Evolutionary conservation across 2,113 vertebrate genomes (phyloP), one percentile per base, ranked within the genome.

Genomic region (Embiotoca jacksoni): DNA sequence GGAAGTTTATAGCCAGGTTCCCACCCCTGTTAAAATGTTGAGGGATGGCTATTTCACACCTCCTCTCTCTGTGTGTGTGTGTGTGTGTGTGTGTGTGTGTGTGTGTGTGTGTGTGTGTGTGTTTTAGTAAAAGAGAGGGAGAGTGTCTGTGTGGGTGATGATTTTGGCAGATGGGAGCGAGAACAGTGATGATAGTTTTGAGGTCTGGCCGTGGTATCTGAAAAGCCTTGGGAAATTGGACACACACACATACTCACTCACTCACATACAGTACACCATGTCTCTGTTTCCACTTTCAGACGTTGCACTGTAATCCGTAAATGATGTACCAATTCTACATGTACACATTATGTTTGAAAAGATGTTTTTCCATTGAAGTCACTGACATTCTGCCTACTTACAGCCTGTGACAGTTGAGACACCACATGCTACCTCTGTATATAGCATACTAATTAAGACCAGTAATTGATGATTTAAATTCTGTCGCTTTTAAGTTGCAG

Each of bases 101-200:
- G 58, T 64, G 52, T 46, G 62, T 75, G 85, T 52, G 37, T 41
- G 54, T 23, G 66, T 33, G 54, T 46, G 73, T 8, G 68, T 2
- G 23, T 6, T 52, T 0, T 31, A 13, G 66, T 7, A 53, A 0
- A 6, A 33, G 80, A 33, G 53, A 44, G 75, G 4, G 77, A 37
- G 47, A 7, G 52, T 4, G 82, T 62, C 6, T 72, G 13, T 70
- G 79, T 67, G 88, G 53, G 82, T 86, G 92, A 93, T 90, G 91
- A 83, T 78, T 91, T 86, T 90, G 91, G 89, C 92, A 93, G 92
- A 92, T 92, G 89, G 89, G 75, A 79, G 69, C 37, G 37, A 83
- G 90, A 87, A 69, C 87, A 82, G 75, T 85, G 89, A 88, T 91
- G 91, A 92, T 92, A 83, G 89, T 92, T 93, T 91, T 78, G 89